These are phyloP conservation scores for Danio tinwini DNA, from an alignment of 2,797 vertebrate genomes.

Conservation along the genomic window DNA sequence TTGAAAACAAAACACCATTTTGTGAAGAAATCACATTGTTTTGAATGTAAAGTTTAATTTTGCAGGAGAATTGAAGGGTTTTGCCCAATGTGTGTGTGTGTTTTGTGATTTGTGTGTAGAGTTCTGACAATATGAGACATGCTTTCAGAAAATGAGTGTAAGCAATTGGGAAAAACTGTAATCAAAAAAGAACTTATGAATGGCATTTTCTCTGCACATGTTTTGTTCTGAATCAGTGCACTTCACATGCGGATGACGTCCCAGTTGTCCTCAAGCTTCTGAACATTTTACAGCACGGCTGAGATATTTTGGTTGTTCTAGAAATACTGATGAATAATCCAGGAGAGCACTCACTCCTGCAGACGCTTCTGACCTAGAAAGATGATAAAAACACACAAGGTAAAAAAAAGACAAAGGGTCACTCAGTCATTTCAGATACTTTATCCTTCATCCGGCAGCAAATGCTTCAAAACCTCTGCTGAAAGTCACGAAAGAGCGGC, in stretches of 20 bases:
- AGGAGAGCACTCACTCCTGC: constrained; percentile 11
- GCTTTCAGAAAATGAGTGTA: too few species aligned
- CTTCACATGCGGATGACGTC: not conserved
- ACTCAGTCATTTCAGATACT: not conserved
- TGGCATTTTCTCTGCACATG: not conserved
- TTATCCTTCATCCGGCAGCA: not conserved
- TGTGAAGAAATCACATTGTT: too few species aligned
- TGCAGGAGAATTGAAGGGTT: too few species aligned
- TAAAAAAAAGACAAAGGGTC: constrained; percentile 12
- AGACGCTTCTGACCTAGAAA: constrained; percentile 32
- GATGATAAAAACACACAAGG: not conserved
- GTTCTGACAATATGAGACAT: too few species aligned
- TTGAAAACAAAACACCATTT: too few species aligned
- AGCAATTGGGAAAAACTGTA: too few species aligned
- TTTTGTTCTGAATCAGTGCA: not conserved
- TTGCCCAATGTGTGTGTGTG: too few species aligned
- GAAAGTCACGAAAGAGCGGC: not conserved
- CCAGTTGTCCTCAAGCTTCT: not conserved
- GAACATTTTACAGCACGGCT: not conserved
- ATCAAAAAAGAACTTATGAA: not conserved
- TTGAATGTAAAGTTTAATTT: too few species aligned
- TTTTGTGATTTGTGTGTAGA: too few species aligned
- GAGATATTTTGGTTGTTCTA: constrained; percentile 29
- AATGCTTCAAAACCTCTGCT: not conserved
- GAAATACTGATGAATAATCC: constrained; percentile 18